These are phyloP conservation scores for Euclidia mi DNA, from an alignment of 2,888 invertebrate species.

Conservation along the genomic window DNA sequence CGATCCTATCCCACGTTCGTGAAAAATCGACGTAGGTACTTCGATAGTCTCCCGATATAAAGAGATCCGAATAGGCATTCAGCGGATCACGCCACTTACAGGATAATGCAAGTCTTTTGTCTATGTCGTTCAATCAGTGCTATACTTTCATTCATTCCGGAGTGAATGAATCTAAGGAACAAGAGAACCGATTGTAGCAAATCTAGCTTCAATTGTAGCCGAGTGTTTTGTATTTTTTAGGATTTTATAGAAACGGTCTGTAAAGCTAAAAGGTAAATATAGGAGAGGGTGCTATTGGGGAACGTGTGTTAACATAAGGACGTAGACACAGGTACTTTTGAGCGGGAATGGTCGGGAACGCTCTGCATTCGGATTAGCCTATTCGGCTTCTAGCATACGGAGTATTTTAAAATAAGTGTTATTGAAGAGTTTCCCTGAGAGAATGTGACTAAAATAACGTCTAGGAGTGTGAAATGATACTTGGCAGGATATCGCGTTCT, in stretches of 20 bases:
- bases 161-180: constrained; percentile 63
- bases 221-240: constrained; percentile 53
- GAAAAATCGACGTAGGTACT: constrained; percentile 70
- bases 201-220: constrained; percentile 54
- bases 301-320: constrained; percentile 23
- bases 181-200: constrained; percentile 54
- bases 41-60: constrained; percentile 72
- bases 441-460: neutral
- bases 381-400: constrained; percentile 19
- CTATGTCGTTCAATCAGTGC: constrained; percentile 72
- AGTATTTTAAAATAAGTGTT: constrained; percentile 3
- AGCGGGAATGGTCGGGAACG: constrained; percentile 29
- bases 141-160: constrained; percentile 66
- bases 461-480: neutral
- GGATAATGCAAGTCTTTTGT: constrained; percentile 76
- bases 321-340: constrained; percentile 38
- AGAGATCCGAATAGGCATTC: constrained; percentile 72
- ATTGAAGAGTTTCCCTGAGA: neutral
- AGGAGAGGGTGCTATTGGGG: constrained; percentile 34
- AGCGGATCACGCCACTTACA: constrained; percentile 72
- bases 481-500: neutral
- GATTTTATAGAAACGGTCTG: constrained; percentile 37
- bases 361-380: constrained; percentile 34
- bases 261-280: constrained; percentile 46
- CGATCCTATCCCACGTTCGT: constrained; percentile 63